Base-by-base conservation (phyloP, 2,113 vertebrate genomes). In the Alligator sinensis region DNA sequence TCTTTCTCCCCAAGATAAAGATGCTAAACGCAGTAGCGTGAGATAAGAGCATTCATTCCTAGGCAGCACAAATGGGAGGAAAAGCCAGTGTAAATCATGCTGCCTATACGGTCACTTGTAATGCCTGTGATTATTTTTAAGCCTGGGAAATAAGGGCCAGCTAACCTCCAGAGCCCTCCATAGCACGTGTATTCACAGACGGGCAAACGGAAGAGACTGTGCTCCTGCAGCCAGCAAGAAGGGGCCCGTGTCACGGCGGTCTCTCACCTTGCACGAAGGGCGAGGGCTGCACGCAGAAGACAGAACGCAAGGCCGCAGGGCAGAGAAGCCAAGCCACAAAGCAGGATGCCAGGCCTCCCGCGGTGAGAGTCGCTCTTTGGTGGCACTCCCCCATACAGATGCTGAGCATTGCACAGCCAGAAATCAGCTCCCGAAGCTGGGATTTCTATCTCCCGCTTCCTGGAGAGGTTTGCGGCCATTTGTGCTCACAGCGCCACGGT, bases 121-220 rank as follows among this genome's bases (percentile, higher is more conserved):
- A 80, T 63, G 83, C 86, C 82, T 82, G 70, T 21, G 72, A 30
- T 91, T 96, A 95, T 95, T 96, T 97, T 91, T 96, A 96, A 88
- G 91, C 66, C 77, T 55, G 77, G 90, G 81, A 91, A 63, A 24
- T 17, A 83, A 94, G 94, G 88, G 74, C 78, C 88, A 93, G 78
- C 77, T 24, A 6, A 89, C 80, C 87, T 86, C 90, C 85, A 83
- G 85, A 63, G 85, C 89, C 78, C 90, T 83, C 25, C 54, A 81
- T 89, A 82, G 81, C 17, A 14, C 62, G 68, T 68, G 16, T 25
- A 14, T n/a, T 68, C 63, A 47, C 93, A 85, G 82, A 8, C 86
- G 66, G 87, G 68, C 17, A 92, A 94, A 91, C 16, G 3, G 59
- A 61, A 93, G 87, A 66, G 47, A 55, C 34, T 3, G 19, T 64